Evolutionary conservation across 2,113 vertebrate species (phyloP).

Genomic region (Dicaeum eximium): DNA sequence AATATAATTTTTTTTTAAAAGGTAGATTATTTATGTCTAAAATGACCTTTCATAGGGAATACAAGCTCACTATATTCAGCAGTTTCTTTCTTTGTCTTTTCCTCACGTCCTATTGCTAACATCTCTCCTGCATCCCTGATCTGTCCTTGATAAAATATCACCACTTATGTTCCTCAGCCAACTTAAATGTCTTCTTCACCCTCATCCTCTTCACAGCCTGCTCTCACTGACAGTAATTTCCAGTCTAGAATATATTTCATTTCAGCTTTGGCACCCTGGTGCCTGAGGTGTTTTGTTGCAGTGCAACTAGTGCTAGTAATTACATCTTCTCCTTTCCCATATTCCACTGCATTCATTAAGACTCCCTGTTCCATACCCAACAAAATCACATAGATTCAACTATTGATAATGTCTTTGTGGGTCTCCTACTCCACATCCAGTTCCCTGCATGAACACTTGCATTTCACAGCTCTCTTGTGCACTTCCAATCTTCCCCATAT

Average conservation of each 20-base stretch:
- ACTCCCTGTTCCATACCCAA: background rate
- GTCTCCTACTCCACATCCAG: background rate
- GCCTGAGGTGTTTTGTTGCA: background rate
- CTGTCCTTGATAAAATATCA: background rate
- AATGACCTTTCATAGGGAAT: background rate
- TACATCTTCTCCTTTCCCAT: background rate
- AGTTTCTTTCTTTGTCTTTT: background rate
- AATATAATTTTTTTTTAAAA: background rate
- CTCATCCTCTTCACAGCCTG: background rate
- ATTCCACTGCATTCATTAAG: background rate
- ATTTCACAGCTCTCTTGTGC: background rate
- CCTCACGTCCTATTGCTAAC: background rate
- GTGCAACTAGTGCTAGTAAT: background rate
- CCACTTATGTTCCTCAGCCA: background rate
- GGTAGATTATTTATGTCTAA: background rate
- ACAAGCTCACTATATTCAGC: background rate
- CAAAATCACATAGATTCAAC: background rate
- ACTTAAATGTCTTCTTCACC: background rate
- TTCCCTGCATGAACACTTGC: background rate
- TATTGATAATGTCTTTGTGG: background rate
- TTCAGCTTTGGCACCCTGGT: background rate
- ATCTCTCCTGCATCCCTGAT: background rate
- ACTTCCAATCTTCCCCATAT: background rate
- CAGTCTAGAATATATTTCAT: background rate
- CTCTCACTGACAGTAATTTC: background rate